Evolutionary conservation across 2,888 invertebrate genomes (phyloP), one percentile per base, ranked within the genome.

Genomic region (Drosophila meridiana): DNA sequence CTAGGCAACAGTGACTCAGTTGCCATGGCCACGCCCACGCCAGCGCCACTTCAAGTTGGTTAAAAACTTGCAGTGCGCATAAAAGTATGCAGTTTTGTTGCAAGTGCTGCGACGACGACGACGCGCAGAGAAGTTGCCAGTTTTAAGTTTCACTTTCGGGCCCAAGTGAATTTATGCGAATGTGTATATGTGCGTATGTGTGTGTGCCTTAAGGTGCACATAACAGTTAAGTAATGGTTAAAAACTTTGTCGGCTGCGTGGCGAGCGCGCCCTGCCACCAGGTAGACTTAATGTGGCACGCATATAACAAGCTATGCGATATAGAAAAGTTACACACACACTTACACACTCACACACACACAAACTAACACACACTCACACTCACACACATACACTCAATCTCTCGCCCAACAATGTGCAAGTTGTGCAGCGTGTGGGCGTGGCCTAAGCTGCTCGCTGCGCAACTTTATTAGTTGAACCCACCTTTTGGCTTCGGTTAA

Each of bases 181-280:
- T 57, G 60, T 56, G 30, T 55, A 50, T 47, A 36, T 14, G 34
- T 8, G 32, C 3, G 40, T 38, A 20, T 43, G 43, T 30, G 45
- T 42, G 32, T 20, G 65, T 76, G 73, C 84, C 89, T 89, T 89
- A 81, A 80, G 85, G 90, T 88, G 90, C 86, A 88, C 77, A 89
- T 87, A 87, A 89, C 89, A 84, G 84, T 89, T 87, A 87, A 87
- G 89, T 87, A 87, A 87, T 89, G 87, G 84, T 81, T 87, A 81
- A 80, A 87, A 87, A 89, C 79, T 87, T 87, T 79, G 74, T 38
- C 63, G 55, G 61, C 60, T 62, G 48, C 60, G 55, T 43, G 53
- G 60, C 69, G 48, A 42, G 53, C 60, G 59, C 69, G 69, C 53
- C 64, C 13, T 38, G 66, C 55, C 53, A 73, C 55, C 66, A 74